Percentiles rank a stretch among this genome's conserved stretches.
Evolutionary conservation across 2,113 vertebrate species (phyloP).

Genomic region (Hoplias malabaricus): DNA sequence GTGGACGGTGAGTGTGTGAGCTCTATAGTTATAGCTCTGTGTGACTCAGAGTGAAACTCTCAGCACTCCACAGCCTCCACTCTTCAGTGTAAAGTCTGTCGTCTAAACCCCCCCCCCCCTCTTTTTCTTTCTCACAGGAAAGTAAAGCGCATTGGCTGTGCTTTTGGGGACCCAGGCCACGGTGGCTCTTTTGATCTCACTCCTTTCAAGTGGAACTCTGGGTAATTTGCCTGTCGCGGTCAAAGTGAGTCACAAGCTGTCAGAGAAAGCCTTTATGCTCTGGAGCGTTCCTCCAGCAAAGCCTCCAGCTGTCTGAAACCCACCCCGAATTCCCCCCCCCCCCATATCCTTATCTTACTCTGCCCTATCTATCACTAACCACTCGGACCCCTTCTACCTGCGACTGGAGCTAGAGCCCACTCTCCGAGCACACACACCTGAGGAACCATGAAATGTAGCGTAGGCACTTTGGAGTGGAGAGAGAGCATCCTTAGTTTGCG

Average conservation of each 20-base stretch:
- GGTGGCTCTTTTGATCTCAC: constrained; percentile 45
- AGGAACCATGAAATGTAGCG: too few species aligned
- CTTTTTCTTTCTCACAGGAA: constrained; percentile 11
- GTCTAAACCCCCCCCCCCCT: not conserved
- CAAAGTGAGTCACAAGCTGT: constrained; percentile 42
- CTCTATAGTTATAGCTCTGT: too few species aligned
- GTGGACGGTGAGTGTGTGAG: too few species aligned
- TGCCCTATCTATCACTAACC: not conserved
- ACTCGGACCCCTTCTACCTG: not conserved
- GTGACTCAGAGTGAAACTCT: not conserved
- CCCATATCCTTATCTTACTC: not conserved
- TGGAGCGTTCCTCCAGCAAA: constrained; percentile 17
- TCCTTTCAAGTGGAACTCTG: constrained; percentile 47
- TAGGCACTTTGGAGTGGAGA: not conserved
- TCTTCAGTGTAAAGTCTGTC: not conserved
- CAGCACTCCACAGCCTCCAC: not conserved
- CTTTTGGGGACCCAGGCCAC: constrained; percentile 30
- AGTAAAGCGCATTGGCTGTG: constrained; percentile 36
- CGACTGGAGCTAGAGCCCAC: too few species aligned
- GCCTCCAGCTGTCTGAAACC: constrained; percentile 35
- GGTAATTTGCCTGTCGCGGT: constrained; percentile 40
- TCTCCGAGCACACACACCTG: not conserved
- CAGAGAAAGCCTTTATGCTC: constrained; percentile 34
- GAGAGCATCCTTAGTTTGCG: too few species aligned
- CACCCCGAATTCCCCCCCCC: not conserved